These are phyloP conservation scores for Pteronotus mesoamericanus DNA, from an alignment of 2,797 vertebrate species.

Conservation along the genomic window DNA sequence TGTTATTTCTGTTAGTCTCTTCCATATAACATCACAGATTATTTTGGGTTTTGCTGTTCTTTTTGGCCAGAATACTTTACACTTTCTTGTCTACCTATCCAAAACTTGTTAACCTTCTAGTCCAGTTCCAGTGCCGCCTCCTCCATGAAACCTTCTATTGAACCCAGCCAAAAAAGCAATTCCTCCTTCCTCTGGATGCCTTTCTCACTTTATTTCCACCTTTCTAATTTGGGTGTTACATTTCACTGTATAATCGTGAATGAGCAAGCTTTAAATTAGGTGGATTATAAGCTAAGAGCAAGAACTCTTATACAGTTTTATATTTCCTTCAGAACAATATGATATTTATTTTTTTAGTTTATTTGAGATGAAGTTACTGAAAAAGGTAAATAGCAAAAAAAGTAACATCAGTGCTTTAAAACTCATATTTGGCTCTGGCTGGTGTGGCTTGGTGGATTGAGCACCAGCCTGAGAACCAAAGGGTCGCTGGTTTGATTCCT, in stretches of 20 bases:
- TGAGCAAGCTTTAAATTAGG: neutral
- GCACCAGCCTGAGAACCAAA: too few species aligned
- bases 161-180: neutral
- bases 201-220: neutral
- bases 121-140: neutral
- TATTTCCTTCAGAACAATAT: neutral
- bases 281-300: neutral
- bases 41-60: neutral
- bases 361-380: neutral
- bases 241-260: neutral
- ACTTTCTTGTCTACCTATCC: neutral
- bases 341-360: neutral
- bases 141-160: neutral
- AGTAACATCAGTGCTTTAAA: neutral
- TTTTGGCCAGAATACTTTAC: neutral
- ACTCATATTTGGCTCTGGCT: neutral
- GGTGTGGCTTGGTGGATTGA: too few species aligned
- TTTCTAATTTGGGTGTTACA: neutral
- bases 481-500: too few species aligned
- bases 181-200: neutral
- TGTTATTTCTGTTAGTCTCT: slow-evolving; percentile 12
- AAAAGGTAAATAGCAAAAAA: neutral
- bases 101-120: neutral
- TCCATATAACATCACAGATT: neutral
- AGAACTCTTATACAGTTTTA: neutral